A percentile compares a stretch with the other conserved stretches of the same genome.
These are phyloP conservation scores for Chiridota heheva DNA, from an alignment of 35 echinoderm and acorn worm species.

Conservation along the genomic window DNA sequence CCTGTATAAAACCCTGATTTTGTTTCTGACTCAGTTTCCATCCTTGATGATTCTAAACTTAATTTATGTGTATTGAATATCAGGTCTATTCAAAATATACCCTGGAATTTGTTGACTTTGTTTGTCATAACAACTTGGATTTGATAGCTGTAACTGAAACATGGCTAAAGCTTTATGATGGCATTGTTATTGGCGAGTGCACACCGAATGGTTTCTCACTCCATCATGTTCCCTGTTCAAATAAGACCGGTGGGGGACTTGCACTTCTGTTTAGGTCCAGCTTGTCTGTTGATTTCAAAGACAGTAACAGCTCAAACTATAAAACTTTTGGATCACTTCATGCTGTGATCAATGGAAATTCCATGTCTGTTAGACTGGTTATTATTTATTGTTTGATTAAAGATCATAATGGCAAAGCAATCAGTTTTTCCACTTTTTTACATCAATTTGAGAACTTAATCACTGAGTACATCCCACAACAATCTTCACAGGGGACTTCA, in stretches of 20 bases:
- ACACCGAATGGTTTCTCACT: constrained; percentile 45
- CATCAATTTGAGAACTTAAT: constrained; percentile 46
- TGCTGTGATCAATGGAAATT: constrained; percentile 1
- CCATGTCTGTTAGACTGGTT: constrained; percentile 26
- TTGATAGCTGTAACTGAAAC: constrained; percentile 59
- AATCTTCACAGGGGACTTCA: constrained; percentile 46
- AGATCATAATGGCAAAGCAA: neutral
- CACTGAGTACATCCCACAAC: constrained; percentile 1
- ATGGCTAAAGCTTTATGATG: constrained; percentile 51
- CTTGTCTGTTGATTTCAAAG: neutral
- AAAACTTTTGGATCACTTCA: constrained; percentile 46
- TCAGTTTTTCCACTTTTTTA: constrained; percentile 26
- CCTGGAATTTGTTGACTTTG: constrained; percentile 54
- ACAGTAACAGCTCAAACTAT: neutral
- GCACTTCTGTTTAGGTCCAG: constrained; percentile 40
- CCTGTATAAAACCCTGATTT: no score
- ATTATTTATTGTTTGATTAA: constrained; percentile 48
- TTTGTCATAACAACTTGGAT: constrained; percentile 45
- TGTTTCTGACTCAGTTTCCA: no score
- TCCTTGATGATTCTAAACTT: neutral
- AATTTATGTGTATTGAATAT: constrained; percentile 35
- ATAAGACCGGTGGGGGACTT: constrained; percentile 53
- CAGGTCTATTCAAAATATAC: constrained; percentile 45
- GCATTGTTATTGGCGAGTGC: neutral
- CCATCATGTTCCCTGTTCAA: constrained; percentile 30